These are phyloP conservation scores for Serripes groenlandicus DNA, from an alignment of 2,888 invertebrate genomes.

Conservation along the genomic window DNA sequence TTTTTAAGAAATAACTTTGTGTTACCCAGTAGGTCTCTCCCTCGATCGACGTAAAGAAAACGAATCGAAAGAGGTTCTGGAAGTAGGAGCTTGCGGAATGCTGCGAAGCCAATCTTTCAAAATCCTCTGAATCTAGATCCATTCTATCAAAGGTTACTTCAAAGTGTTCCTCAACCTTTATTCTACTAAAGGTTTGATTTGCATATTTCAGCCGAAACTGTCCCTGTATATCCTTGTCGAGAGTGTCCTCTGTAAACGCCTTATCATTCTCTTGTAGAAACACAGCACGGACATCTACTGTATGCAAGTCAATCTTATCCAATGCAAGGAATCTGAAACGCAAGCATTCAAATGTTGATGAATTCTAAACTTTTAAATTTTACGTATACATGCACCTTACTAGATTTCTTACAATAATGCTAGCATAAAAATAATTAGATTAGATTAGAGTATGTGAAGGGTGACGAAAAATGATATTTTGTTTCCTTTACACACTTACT, in stretches of 20 bases:
- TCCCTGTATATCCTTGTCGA: background rate
- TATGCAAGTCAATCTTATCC: background rate
- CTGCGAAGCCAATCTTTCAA: background rate
- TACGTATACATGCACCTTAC: too few species aligned
- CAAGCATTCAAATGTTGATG: too few species aligned
- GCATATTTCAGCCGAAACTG: background rate
- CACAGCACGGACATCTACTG: background rate
- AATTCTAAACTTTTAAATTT: too few species aligned
- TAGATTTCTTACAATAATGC: too few species aligned
- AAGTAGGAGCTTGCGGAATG: background rate
- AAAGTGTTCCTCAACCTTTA: background rate
- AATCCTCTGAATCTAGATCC: background rate
- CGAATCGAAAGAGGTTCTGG: background rate
- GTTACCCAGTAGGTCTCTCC: background rate
- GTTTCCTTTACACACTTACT: too few species aligned
- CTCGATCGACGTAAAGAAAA: conserved; percentile 1
- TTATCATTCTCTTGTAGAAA: background rate
- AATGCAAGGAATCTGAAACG: background rate
- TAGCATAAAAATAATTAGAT: too few species aligned
- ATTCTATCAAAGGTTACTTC: background rate
- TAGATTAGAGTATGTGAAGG: too few species aligned
- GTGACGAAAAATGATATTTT: too few species aligned
- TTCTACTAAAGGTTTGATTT: background rate
- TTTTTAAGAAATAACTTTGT: too few species aligned
- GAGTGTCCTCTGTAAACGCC: background rate